phyloP scores from a whole-genome alignment of 2,113 vertebrate species.

The Herpailurus yagouaroundi region DNA sequence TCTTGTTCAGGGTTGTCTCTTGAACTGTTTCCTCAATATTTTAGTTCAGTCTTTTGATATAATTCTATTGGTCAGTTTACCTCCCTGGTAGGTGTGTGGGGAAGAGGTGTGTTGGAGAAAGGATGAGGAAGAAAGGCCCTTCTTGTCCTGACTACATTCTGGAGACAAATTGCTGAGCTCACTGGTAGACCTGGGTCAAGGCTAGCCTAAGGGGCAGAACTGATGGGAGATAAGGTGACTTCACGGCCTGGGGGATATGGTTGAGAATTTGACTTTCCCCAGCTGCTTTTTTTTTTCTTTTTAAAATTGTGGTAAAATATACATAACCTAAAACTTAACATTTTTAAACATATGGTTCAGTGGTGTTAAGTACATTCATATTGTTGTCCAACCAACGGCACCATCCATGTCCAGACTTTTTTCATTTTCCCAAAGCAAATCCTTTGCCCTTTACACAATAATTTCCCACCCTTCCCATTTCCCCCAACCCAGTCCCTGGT shows the following conservation, averaged over 20 bases:
- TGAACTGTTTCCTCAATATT: constrained; percentile 8
- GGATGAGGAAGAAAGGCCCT: background rate
- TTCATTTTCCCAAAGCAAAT: background rate
- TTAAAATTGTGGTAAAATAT: background rate
- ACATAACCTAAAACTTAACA: background rate
- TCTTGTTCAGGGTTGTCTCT: background rate
- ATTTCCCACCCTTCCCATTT: background rate
- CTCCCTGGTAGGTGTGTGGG: background rate
- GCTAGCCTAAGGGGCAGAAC: background rate
- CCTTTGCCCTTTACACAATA: background rate
- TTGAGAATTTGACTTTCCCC: background rate
- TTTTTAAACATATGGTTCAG: background rate
- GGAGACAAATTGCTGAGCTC: background rate
- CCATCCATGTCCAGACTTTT: background rate
- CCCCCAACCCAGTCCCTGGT: background rate
- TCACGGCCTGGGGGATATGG: background rate
- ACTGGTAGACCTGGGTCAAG: background rate
- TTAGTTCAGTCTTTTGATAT: background rate
- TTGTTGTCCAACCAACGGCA: background rate
- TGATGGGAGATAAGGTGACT: background rate
- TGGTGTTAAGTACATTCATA: background rate
- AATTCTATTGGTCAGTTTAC: background rate
- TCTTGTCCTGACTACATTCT: background rate
- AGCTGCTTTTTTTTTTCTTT: background rate
- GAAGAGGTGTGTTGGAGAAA: background rate